Base-by-base conservation (phyloP, 2,797 vertebrate species). In the Crocidura indochinensis region DNA sequence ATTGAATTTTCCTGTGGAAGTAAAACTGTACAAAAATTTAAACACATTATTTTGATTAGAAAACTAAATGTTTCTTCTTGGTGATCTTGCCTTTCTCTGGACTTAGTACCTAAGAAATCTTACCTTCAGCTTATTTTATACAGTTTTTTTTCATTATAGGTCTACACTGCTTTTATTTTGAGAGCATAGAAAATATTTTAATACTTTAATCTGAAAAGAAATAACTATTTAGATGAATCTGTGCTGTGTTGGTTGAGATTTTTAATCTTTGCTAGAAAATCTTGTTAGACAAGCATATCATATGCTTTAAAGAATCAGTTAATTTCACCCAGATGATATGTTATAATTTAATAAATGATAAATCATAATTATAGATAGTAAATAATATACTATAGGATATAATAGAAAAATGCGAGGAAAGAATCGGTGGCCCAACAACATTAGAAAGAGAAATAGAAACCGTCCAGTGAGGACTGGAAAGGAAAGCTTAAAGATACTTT, bases 291-390 rank as follows among this genome's bases (percentile, higher is more conserved):
- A 92, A 92, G 90, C 77, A 38, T 93, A 92, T 93, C 83, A 69
- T 31, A 26, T 38, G 64, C 22, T 87, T 95, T 88, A 90, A 90
- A 90, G 80, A 95, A 96, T 94, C 95, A 95, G 88, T 91, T 91
- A 91, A 77, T 90, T 87, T 47, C 26, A 90, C n/a, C 82, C 56
- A 71, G 81, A 80, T 87, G 78, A 60, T 94, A 81, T 75, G 81
- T 91, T 92, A 56, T 27, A 95, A 95, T 92, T 95, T 91, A 95
- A 95, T 91, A 94, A 95, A 91, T 91, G 93, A 90, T 75, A 94
- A 91, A 95, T 95, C 80, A 68, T 92, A 94, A 94, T 97, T 95
- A 95, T 90, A 96, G 93, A 96, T 91, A 94, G 53, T 51, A 80
- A 90, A 67, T 94, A 94, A 88, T 24, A 72, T 44, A 86, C 76